Evolutionary conservation across 2,888 invertebrate species (phyloP).

Genomic region (Arctia plantaginis): DNA sequence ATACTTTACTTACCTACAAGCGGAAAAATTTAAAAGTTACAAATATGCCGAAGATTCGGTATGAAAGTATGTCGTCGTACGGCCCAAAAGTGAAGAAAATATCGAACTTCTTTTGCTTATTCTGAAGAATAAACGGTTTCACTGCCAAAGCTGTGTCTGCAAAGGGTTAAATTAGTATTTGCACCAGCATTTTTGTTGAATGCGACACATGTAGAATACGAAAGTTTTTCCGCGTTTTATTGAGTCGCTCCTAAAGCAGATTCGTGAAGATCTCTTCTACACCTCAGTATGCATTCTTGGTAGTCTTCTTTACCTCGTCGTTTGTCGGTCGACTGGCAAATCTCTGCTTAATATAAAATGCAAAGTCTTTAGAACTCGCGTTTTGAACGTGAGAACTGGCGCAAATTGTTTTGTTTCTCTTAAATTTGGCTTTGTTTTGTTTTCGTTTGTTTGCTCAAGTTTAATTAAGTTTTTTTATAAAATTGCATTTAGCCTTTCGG

Average conservation of each 20-base stretch:
- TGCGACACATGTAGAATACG: conserved; percentile 49
- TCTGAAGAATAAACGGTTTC: conserved; percentile 50
- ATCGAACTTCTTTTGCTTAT: conserved; percentile 34
- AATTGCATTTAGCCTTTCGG: background rate
- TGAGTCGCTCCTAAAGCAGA: conserved; percentile 36
- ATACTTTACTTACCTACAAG: background rate
- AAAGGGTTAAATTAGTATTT: conserved; percentile 54
- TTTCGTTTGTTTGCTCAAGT: conserved; percentile 24
- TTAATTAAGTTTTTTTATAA: conserved; percentile 3
- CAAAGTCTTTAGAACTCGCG: conserved; percentile 43
- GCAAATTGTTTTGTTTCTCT: conserved; percentile 35
- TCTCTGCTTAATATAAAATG: conserved; percentile 54
- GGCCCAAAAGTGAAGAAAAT: conserved; percentile 33
- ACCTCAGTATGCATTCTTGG: conserved; percentile 37
- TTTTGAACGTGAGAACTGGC: conserved; percentile 49
- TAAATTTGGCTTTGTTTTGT: conserved; percentile 19
- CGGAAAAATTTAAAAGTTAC: background rate
- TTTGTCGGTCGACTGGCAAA: conserved; percentile 46
- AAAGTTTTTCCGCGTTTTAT: conserved; percentile 50
- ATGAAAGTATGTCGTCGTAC: conserved; percentile 20
- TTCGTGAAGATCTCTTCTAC: conserved; percentile 42
- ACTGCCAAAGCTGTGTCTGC: conserved; percentile 29
- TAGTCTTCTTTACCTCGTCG: conserved; percentile 37
- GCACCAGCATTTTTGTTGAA: conserved; percentile 41
- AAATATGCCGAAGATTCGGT: background rate